Evolutionary conservation across 2,888 invertebrate genomes (phyloP).

Genomic region (Hemithea aestivaria): DNA sequence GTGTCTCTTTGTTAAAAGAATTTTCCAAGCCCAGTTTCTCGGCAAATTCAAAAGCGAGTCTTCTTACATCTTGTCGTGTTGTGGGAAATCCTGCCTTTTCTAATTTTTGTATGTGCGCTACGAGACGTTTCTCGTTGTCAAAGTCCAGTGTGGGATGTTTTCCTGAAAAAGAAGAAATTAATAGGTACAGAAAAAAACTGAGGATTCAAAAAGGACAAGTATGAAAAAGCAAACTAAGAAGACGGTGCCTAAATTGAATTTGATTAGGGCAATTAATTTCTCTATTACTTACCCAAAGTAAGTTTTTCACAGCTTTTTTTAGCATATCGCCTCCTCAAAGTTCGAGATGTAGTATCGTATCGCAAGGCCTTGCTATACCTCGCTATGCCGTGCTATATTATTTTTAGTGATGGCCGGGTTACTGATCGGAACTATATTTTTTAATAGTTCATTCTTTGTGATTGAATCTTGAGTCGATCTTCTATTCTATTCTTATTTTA

Average conservation of each 20-base stretch:
- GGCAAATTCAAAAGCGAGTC: slow-evolving; percentile 33
- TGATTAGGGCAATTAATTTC: slow-evolving; percentile 10
- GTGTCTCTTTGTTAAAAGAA: slow-evolving; percentile 28
- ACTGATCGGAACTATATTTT: too few relatives aligned
- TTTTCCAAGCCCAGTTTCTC: slow-evolving; percentile 28
- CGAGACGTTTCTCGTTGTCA: slow-evolving; percentile 27
- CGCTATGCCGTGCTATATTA: too few relatives aligned
- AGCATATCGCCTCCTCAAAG: slow-evolving; percentile 26
- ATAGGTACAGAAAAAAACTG: slow-evolving; percentile 11
- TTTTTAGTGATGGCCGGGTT: too few relatives aligned
- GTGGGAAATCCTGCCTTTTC: slow-evolving; percentile 28
- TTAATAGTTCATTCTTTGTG: too few relatives aligned
- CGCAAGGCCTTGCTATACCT: too few relatives aligned
- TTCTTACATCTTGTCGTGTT: slow-evolving; percentile 25
- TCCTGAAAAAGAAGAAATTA: slow-evolving; percentile 13
- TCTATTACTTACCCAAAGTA: slow-evolving; percentile 8
- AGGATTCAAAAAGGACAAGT: slow-evolving; percentile 10
- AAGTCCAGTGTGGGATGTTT: slow-evolving; percentile 27
- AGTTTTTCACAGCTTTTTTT: slow-evolving; percentile 16
- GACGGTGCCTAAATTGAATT: slow-evolving; percentile 11
- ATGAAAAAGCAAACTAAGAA: slow-evolving; percentile 8
- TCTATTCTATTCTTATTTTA: too few relatives aligned
- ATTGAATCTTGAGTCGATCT: too few relatives aligned
- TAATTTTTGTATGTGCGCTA: slow-evolving; percentile 26
- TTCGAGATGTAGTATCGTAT: slow-evolving; percentile 25